Base-by-base conservation (phyloP, 2,797 vertebrate genomes). In the Gobio occitaniae region DNA sequence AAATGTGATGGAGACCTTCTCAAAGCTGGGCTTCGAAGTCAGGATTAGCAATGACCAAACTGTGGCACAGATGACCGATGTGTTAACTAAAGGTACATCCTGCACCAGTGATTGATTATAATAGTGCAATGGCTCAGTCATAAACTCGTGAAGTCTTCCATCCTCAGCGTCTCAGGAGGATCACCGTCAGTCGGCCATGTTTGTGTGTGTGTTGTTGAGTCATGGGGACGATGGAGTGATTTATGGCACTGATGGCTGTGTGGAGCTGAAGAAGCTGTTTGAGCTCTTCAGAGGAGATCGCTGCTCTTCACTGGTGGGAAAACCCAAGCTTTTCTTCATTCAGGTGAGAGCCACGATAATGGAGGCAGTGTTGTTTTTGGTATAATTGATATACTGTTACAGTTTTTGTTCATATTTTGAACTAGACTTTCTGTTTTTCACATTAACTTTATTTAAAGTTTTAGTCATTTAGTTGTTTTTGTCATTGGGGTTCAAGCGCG, bases 271-370 rank as follows among this genome's bases (percentile, higher is more conserved):
- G 0, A 81, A 16, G 0, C 89, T 96, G 82, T 90, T 92, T 0
- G 1, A 17, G 1, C 65, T 63, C 77, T 93, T 96, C 32, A 92
- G 92, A 88, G 95, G 94, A 78, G n/a, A 91, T 48, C 0, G 0
- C 50, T 96, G 95, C 84, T 48, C 0, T 54, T 88, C 88, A 70
- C 89, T 96, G 74, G 90, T 93, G 80, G 95, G 95, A 15, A 96
- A 96, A 87, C 95, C 95, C 1, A 96, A 96, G 65, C 93, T 96
- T 17, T 96, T 96, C 91, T 94, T 96, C 81, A 94, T 96, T 74
- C 95, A 96, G 95, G 95, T 96, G 7, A 71, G 91, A 6, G 12
- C 2, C 5, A 15, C 2, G 1, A 52, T 52, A 52, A 52, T 6
- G 41, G 7, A 41, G 41, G 41, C 9, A 32, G 41, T 38, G 36